These are phyloP conservation scores for Physella acuta DNA, from an alignment of 1,140 invertebrate species.

Conservation along the genomic window DNA sequence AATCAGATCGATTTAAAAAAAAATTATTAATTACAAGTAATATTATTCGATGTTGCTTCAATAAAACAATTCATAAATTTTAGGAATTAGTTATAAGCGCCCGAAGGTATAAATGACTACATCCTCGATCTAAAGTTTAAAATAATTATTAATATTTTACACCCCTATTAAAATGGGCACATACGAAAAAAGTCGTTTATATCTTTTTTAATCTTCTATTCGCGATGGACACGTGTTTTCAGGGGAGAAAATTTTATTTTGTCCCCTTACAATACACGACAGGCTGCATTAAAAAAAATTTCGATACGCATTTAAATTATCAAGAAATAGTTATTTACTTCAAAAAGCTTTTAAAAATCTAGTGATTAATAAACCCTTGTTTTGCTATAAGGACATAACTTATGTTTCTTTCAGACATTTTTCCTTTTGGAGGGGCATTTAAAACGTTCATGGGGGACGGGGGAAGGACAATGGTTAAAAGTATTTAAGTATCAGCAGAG, in stretches of 20 bases:
- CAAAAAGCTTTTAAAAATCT: neutral
- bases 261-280: neutral
- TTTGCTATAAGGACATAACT: neutral
- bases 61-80: too few species aligned
- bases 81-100: neutral
- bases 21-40: neutral
- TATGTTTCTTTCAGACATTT: neutral
- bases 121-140: too few species aligned
- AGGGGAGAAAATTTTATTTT: neutral
- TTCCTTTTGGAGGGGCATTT: neutral
- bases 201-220: neutral
- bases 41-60: neutral
- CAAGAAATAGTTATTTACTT: neutral
- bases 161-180: neutral
- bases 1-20: neutral
- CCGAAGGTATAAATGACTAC: neutral
- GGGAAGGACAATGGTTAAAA: neutral
- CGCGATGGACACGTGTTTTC: constrained; percentile 12
- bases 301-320: neutral
- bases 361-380: neutral
- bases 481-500: neutral
- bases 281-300: too few species aligned
- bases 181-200: neutral
- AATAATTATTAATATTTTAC: neutral
- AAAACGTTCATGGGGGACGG: neutral